These are phyloP conservation scores for Andricus grossulariae DNA, from an alignment of 1,140 invertebrate species.

Conservation along the genomic window DNA sequence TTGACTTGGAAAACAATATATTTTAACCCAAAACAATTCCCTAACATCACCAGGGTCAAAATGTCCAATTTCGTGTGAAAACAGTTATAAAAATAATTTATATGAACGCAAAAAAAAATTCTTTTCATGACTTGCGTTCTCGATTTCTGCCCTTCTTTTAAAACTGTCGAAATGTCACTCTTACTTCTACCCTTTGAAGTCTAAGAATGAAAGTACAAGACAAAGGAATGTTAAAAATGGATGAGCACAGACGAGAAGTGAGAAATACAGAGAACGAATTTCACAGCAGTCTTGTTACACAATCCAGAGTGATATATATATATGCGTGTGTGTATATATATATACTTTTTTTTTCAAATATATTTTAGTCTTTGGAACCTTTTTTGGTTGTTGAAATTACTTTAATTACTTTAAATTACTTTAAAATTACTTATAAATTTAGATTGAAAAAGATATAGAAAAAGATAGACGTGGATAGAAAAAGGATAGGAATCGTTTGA, in stretches of 20 bases:
- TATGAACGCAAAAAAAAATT: not conserved
- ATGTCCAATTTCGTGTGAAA: not conserved
- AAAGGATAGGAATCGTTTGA: no score
- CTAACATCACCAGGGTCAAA: no score
- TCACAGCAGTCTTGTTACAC: not conserved
- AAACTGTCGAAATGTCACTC: slow-evolving; percentile 27
- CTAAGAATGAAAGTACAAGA: slow-evolving; percentile 1
- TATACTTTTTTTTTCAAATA: not conserved
- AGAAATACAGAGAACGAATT: not conserved
- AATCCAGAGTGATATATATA: not conserved
- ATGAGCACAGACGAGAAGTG: not conserved
- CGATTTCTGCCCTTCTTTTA: slow-evolving; percentile 5
- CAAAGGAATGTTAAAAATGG: not conserved
- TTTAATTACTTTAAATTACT: no score
- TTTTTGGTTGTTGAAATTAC: no score
- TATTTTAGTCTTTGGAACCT: no score
- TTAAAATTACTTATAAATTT: no score
- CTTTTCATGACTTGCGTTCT: not conserved
- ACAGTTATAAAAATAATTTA: not conserved
- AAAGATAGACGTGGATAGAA: no score
- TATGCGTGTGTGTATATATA: not conserved
- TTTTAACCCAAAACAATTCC: no score
- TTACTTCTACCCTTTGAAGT: slow-evolving; percentile 2
- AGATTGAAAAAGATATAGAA: no score
- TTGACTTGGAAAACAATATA: no score